Conservation (phyloP, 2,113 vertebrate species). For the Carettochelys insculpta region DNA sequence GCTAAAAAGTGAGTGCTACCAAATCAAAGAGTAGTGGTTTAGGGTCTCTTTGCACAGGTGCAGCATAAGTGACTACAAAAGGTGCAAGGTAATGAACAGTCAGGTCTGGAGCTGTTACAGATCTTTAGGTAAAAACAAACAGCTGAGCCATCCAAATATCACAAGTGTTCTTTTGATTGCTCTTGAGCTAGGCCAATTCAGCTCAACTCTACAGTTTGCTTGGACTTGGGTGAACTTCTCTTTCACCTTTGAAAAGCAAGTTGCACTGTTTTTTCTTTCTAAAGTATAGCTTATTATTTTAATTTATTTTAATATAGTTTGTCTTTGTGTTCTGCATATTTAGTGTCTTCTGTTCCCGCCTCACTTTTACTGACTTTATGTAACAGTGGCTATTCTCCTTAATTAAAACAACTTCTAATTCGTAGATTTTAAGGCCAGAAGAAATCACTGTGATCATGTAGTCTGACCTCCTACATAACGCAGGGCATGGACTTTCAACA, state of each 20-base stretch:
- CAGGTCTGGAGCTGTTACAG: not conserved
- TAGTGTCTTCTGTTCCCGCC: not conserved
- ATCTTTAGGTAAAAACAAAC: not conserved
- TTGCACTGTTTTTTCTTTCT: not conserved
- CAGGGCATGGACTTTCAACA: not conserved
- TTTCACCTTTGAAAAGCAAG: not conserved
- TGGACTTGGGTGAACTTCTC: not conserved
- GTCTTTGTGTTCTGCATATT: not conserved
- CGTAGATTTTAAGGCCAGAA: not conserved
- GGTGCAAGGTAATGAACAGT: not conserved
- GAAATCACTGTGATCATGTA: not conserved
- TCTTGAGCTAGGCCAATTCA: not conserved
- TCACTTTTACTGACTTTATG: not conserved
- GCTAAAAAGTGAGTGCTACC: not conserved
- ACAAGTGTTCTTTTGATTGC: not conserved
- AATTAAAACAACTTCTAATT: not conserved
- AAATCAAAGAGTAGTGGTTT: not conserved
- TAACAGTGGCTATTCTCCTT: not conserved
- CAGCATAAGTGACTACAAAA: not conserved
- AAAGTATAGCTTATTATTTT: not conserved
- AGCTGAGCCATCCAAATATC: not conserved
- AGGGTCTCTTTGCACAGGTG: not conserved
- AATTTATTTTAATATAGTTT: not conserved
- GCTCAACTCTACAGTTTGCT: not conserved
- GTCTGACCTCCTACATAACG: not conserved